phyloP scores from a whole-genome alignment of 2,888 invertebrate species.

The Lampropteryx suffumata region DNA sequence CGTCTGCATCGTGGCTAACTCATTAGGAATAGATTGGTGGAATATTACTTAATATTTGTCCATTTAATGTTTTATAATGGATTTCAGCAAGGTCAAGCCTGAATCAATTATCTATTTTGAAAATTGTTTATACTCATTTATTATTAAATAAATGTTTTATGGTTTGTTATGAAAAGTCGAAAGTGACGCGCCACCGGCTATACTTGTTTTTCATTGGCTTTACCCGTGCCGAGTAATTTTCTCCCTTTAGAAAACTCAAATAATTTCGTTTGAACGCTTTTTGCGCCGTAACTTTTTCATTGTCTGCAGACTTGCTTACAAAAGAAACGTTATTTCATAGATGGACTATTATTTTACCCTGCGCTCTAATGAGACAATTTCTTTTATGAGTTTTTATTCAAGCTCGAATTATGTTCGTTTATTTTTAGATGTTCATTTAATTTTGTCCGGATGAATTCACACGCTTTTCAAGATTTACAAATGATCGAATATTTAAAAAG shows the following conservation, averaged over 20 bases:
- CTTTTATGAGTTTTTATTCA: constrained; percentile 18
- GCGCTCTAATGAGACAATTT: constrained; percentile 22
- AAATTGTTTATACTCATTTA: too few species aligned
- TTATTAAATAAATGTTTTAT: too few species aligned
- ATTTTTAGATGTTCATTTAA: constrained; percentile 13
- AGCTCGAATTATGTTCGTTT: constrained; percentile 10
- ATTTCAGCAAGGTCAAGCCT: too few species aligned
- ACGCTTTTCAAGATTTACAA: not conserved
- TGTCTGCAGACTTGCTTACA: constrained; percentile 43
- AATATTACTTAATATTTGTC: too few species aligned
- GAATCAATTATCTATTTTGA: too few species aligned
- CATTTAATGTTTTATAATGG: too few species aligned
- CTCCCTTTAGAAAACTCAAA: constrained; percentile 44
- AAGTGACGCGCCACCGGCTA: not conserved
- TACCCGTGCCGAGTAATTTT: constrained; percentile 40
- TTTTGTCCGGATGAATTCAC: constrained; percentile 7
- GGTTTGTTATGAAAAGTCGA: not conserved
- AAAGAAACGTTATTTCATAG: constrained; percentile 31
- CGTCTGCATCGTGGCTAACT: too few species aligned
- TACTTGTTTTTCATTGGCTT: not conserved
- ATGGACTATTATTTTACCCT: constrained; percentile 27
- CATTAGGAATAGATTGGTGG: too few species aligned
- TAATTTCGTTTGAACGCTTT: constrained; percentile 49
- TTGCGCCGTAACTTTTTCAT: constrained; percentile 47
- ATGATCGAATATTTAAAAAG: not conserved